Conservation (phyloP, 1,140 invertebrate genomes). For the Pogonomyrmex barbatus region DNA sequence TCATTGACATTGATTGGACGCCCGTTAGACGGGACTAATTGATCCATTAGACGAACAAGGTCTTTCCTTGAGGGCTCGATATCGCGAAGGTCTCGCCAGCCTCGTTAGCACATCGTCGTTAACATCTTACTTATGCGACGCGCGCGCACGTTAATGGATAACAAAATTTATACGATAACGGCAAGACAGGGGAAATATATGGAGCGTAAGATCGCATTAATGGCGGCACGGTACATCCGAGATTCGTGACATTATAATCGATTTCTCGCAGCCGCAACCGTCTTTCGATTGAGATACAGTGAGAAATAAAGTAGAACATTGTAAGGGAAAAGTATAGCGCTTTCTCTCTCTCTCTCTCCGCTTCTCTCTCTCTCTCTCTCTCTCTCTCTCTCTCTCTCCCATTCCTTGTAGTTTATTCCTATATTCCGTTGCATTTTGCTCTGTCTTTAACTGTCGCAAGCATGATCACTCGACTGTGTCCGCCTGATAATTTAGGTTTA, state of each 20-base stretch:
- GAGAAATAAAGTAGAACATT: background rate
- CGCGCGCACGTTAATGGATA: conserved; percentile 39
- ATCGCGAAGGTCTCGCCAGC: conserved; percentile 55
- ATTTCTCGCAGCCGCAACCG: background rate
- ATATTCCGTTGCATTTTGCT: background rate
- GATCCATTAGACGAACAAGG: conserved; percentile 71
- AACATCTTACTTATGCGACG: background rate
- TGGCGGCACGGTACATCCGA: background rate
- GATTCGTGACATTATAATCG: conserved; percentile 29
- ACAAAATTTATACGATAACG: conserved; percentile 68
- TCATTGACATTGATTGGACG: conserved; percentile 72
- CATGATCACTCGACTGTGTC: conserved; percentile 28
- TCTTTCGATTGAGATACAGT: background rate
- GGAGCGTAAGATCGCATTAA: conserved; percentile 32
- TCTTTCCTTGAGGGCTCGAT: conserved; percentile 63
- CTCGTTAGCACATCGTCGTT: conserved; percentile 67
- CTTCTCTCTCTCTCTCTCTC: too few species aligned
- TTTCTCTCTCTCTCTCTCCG: too few species aligned
- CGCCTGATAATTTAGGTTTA: conserved; percentile 66
- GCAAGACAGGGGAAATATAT: conserved; percentile 26
- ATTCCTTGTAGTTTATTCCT: background rate
- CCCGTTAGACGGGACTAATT: conserved; percentile 68
- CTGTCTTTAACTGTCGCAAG: background rate
- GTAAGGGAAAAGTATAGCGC: background rate
- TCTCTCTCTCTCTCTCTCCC: too few species aligned